Evolutionary conservation across 2,888 invertebrate genomes (phyloP).

Genomic region (Maniola hyperantus): DNA sequence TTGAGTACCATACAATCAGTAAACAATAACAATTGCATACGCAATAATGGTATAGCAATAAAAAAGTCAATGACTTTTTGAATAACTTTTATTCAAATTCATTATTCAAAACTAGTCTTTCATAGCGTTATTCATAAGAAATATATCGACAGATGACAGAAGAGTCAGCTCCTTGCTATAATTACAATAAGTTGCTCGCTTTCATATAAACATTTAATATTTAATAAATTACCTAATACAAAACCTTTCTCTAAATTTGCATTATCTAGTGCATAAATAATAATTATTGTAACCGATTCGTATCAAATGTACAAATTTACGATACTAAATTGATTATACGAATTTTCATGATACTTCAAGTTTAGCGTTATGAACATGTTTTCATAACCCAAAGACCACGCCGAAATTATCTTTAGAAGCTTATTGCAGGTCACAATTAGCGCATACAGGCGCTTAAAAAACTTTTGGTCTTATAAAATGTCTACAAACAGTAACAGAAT

Average conservation of each 20-base stretch:
- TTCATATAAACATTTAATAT: constrained; percentile 65
- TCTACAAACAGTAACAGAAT: constrained; percentile 20
- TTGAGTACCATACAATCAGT: background rate
- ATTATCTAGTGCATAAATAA: constrained; percentile 63
- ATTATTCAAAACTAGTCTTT: constrained; percentile 4
- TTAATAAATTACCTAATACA: constrained; percentile 54
- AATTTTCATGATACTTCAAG: constrained; percentile 22
- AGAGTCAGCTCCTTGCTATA: constrained; percentile 45
- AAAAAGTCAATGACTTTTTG: constrained; percentile 5
- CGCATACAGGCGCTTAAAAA: constrained; percentile 18
- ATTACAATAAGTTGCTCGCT: constrained; percentile 57
- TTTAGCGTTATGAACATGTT: background rate
- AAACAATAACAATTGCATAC: background rate
- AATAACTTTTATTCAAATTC: constrained; percentile 4
- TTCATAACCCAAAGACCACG: too few relatives aligned
- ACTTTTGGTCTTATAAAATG: constrained; percentile 20
- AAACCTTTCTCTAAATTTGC: constrained; percentile 54
- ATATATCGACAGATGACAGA: constrained; percentile 9
- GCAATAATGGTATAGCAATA: background rate
- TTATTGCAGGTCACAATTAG: background rate
- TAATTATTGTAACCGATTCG: constrained; percentile 18
- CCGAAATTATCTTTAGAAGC: background rate
- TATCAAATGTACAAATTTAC: constrained; percentile 27
- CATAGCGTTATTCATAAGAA: constrained; percentile 12
- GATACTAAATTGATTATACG: constrained; percentile 16